Conservation (phyloP, 2,888 invertebrate species). For the Ligdia adustata region DNA sequence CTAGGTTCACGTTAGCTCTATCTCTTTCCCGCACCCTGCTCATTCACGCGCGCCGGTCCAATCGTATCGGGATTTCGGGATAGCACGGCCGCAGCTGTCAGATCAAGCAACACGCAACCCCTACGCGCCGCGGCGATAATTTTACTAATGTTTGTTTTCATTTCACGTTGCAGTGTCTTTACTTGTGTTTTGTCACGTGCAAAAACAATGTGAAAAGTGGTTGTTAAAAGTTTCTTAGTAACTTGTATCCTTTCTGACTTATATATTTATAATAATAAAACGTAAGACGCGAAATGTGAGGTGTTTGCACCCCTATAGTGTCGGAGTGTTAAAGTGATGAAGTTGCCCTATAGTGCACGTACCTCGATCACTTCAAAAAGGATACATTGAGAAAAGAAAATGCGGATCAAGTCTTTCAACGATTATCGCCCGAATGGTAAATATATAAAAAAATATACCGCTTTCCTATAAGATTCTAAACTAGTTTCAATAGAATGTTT, state of each 20-base stretch:
- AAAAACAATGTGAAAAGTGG: conserved; percentile 85
- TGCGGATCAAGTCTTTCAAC: conserved; percentile 78
- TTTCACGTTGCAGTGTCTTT: conserved; percentile 78
- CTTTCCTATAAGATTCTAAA: background rate
- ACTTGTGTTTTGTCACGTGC: conserved; percentile 82
- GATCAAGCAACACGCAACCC: conserved; percentile 68
- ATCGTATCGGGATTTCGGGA: conserved; percentile 79
- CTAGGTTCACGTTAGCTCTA: conserved; percentile 61
- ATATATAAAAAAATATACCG: conserved; percentile 34
- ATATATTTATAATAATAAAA: conserved; percentile 41
- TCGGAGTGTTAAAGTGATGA: conserved; percentile 76
- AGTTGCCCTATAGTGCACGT: conserved; percentile 69
- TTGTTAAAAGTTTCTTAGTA: conserved; percentile 80
- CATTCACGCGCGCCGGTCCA: conserved; percentile 65
- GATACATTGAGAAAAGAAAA: conserved; percentile 83
- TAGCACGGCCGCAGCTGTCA: conserved; percentile 81
- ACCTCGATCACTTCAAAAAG: conserved; percentile 75
- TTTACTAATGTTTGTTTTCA: conserved; percentile 48
- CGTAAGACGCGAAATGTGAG: conserved; percentile 76
- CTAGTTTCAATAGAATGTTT: background rate
- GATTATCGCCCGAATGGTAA: conserved; percentile 83
- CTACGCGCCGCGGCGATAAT: conserved; percentile 33
- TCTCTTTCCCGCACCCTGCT: conserved; percentile 60
- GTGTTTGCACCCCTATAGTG: conserved; percentile 61
- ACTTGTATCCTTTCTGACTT: conserved; percentile 81